Conservation (phyloP, 2,113 vertebrate genomes). For the Camarhynchus parvulus region DNA sequence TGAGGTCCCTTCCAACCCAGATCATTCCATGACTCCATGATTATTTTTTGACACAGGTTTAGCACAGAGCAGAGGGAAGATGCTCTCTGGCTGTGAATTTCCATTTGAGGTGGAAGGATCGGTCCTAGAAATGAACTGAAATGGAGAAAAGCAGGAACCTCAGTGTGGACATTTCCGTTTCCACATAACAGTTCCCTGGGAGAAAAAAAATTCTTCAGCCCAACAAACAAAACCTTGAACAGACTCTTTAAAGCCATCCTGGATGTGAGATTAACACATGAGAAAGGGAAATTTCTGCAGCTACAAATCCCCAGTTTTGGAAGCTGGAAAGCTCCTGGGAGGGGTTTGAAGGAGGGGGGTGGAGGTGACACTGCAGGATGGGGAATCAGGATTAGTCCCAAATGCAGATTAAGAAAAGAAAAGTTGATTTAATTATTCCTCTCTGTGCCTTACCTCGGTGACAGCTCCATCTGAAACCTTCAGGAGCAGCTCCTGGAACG, state of each 20-base stretch:
- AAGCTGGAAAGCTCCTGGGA: background rate
- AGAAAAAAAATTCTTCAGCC: background rate
- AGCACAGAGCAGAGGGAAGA: background rate
- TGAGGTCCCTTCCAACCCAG: fast-evolving
- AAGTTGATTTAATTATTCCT: background rate
- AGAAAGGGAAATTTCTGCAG: background rate
- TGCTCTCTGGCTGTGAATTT: background rate
- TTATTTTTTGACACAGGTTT: background rate
- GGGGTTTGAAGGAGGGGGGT: background rate
- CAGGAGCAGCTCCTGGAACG: fast-evolving
- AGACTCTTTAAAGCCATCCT: background rate
- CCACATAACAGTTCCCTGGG: background rate
- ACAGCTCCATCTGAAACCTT: background rate
- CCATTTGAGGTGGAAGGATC: background rate
- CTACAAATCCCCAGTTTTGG: background rate
- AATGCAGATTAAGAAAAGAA: background rate
- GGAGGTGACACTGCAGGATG: background rate
- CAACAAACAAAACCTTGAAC: background rate
- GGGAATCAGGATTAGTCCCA: background rate
- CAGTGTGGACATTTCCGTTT: background rate
- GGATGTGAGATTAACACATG: background rate
- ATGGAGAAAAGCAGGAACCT: background rate
- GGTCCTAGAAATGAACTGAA: background rate
- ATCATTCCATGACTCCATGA: background rate
- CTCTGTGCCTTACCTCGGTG: background rate